Base-by-base conservation (phyloP, 2,888 invertebrate species). In the Sturmia bella region DNA sequence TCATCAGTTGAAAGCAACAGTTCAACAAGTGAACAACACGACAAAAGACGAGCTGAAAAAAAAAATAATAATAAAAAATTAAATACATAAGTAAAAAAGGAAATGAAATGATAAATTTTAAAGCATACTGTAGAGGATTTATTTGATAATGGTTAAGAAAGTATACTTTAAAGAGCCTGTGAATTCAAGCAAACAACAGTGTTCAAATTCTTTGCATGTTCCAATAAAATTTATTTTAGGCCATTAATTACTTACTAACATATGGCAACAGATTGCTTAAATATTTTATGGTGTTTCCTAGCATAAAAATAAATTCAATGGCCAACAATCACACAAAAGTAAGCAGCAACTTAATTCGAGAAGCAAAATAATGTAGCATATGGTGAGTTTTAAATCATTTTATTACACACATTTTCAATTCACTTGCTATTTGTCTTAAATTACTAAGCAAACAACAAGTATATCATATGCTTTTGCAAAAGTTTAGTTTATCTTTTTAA, bases 1-100 rank as follows among this genome's bases (percentile, higher is more conserved):
- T 82, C 52, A 82, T 82, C 82, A 82, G 82, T 82, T 82, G 78
- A 86, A 87, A 87, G 86, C 85, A 86, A 86, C 87, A 87, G 88
- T 87, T 87, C 80, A 82, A 77, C 81, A 81, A 77, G 74, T 78
- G 80, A 72, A 78, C 80, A 78, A 77, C 77, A 75, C 80, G 56
- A 45, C 32, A 70, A 77, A 83, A 79, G 39, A 70, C 78, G 68
- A 77, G 77, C 81, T 64, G 11, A 32, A 56, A 41, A 27, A 39
- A 27, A 19, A 32, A 12, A 3, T 24, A 41, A 27, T 15, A 41
- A 45, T 59, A 7, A 37, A 57, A 78, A 45, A 24, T 64, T 15
- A 56, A 37, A 15, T 37, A 57, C 43, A 32, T n/a, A 37, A 32
- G 24, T 41, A 57, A 43, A 43, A 19, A 4, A 66, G 24, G 11